phyloP scores from a whole-genome alignment of 2,888 invertebrate species.

The Acrobasis consociella region DNA sequence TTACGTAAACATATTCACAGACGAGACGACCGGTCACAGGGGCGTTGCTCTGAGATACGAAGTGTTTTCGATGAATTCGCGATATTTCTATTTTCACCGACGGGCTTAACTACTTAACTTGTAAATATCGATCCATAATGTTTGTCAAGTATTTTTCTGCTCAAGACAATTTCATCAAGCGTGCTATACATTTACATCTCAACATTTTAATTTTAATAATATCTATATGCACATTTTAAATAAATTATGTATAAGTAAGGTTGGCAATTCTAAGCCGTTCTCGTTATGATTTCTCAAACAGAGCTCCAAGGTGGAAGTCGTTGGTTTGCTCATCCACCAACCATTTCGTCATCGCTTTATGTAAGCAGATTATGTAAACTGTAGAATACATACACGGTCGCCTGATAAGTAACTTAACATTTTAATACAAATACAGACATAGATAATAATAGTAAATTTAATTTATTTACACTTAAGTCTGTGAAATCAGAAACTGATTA shows the following conservation, averaged over 20 bases:
- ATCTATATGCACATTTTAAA: neutral
- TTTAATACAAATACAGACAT: slow-evolving; percentile 5
- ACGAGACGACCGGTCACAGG: slow-evolving; percentile 67
- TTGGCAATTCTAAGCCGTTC: slow-evolving; percentile 16
- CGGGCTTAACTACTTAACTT: neutral
- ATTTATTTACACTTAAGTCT: neutral
- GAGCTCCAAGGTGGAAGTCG: slow-evolving; percentile 52
- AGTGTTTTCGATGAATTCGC: slow-evolving; percentile 22
- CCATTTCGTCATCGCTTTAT: slow-evolving; percentile 68
- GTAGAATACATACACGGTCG: slow-evolving; percentile 56
- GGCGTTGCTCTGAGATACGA: slow-evolving; percentile 62
- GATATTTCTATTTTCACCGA: slow-evolving; percentile 23
- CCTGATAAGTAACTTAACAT: slow-evolving; percentile 37
- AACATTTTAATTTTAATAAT: neutral
- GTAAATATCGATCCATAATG: slow-evolving; percentile 2
- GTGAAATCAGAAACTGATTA: neutral
- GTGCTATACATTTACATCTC: neutral
- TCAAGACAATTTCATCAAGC: neutral
- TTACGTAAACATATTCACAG: slow-evolving; percentile 55
- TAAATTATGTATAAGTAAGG: slow-evolving; percentile 1
- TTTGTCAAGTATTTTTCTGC: slow-evolving; percentile 1
- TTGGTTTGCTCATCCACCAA: slow-evolving; percentile 61
- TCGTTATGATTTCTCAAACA: slow-evolving; percentile 34
- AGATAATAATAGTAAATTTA: neutral
- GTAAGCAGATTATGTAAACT: slow-evolving; percentile 70